A percentile compares a stretch with the other conserved stretches of the same genome.
These are phyloP conservation scores for Zosterops borbonicus DNA, from an alignment of 2,113 vertebrate genomes.

Conservation along the genomic window DNA sequence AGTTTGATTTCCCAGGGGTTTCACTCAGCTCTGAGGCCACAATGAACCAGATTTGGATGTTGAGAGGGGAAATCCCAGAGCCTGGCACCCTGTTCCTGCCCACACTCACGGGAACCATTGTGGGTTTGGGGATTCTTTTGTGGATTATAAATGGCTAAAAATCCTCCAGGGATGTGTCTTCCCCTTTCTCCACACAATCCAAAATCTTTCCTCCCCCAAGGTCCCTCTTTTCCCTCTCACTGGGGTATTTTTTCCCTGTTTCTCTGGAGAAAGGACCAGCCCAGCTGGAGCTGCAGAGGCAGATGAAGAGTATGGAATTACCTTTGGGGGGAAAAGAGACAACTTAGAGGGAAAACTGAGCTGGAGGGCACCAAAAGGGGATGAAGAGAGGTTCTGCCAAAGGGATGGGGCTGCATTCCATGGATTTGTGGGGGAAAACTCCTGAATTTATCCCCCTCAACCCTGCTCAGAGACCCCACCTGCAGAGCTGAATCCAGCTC, in stretches of 20 bases:
- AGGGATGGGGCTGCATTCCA: not conserved
- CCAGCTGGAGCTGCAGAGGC: not conserved
- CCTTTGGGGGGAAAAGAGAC: rapidly evolving
- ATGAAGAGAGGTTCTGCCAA: not conserved
- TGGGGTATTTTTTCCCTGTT: not conserved
- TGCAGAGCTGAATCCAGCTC: not conserved
- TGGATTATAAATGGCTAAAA: not conserved
- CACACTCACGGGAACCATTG: rapidly evolving
- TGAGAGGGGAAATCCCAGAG: not conserved
- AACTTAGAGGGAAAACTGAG: not conserved
- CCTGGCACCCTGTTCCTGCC: not conserved
- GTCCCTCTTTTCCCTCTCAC: rapidly evolving
- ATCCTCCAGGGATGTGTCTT: not conserved
- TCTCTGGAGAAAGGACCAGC: not conserved
- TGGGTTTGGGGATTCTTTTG: not conserved
- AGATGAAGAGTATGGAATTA: not conserved
- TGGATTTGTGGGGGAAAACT: not conserved
- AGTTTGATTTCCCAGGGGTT: not conserved
- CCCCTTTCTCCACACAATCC: not conserved
- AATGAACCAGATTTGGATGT: rapidly evolving
- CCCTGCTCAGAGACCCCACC: not conserved
- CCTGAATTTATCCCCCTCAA: not conserved
- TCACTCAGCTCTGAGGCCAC: not conserved
- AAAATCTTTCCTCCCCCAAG: not conserved
- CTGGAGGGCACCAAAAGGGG: not conserved